Evolutionary conservation across 1,140 invertebrate species (phyloP).

Genomic region (Anastatus disparis): DNA sequence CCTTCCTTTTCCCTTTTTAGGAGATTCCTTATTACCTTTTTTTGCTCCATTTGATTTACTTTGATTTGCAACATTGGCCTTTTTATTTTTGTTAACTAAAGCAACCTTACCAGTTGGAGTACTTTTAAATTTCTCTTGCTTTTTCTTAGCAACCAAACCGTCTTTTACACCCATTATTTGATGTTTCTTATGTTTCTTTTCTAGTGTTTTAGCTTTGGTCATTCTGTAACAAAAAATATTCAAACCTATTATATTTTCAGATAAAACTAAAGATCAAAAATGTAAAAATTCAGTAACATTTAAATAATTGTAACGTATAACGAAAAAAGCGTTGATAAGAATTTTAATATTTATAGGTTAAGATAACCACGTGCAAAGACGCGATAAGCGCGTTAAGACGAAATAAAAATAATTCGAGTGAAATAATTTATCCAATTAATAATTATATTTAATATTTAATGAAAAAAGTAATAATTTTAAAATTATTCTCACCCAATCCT

Average conservation of each 20-base stretch:
- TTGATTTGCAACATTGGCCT: neutral
- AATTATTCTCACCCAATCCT: too few species aligned
- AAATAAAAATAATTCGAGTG: neutral
- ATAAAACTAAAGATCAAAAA: too few species aligned
- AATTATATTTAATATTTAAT: too few species aligned
- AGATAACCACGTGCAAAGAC: slow-evolving; percentile 20
- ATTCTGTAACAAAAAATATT: neutral
- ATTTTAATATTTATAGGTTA: slow-evolving; percentile 13
- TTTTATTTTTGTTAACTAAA: neutral
- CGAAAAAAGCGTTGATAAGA: neutral
- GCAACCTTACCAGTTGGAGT: neutral
- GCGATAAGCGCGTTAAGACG: neutral
- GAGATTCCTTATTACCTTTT: neutral
- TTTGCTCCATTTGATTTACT: neutral
- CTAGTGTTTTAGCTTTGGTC: slow-evolving; percentile 15
- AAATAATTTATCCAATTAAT: too few species aligned
- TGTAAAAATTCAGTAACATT: too few species aligned
- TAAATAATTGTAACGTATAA: too few species aligned
- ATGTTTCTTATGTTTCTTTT: neutral
- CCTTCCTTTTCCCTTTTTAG: neutral
- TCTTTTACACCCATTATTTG: slow-evolving; percentile 9
- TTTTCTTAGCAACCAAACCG: slow-evolving; percentile 6
- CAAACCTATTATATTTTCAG: neutral
- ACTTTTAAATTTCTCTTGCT: slow-evolving; percentile 1
- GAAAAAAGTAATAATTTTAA: too few species aligned